Evolutionary conservation across 1,140 invertebrate genomes (phyloP).

Genomic region (Pseudomyrmex pallidus): DNA sequence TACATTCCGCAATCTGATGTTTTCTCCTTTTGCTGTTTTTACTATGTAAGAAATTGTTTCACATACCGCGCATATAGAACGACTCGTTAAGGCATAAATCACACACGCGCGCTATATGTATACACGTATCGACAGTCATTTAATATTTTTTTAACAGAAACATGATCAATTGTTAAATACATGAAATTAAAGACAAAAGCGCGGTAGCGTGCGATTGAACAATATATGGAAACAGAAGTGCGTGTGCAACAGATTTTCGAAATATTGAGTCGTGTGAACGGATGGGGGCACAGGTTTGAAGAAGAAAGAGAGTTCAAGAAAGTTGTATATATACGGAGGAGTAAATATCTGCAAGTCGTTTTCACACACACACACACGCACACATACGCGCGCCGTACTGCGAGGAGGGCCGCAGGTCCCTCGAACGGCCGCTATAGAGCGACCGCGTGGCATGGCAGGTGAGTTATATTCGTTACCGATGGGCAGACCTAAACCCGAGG

Average conservation of each 20-base stretch:
- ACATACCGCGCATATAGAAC: background rate
- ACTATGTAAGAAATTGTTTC: background rate
- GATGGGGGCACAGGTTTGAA: background rate
- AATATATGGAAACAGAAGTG: too few relatives aligned
- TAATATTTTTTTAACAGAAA: background rate
- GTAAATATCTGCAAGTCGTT: slow-evolving; percentile 53
- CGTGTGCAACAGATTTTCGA: background rate
- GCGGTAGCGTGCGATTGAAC: background rate
- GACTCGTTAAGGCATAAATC: slow-evolving; percentile 2
- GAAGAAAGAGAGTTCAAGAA: slow-evolving; percentile 20
- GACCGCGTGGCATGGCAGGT: slow-evolving; percentile 72
- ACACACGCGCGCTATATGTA: background rate
- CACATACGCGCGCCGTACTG: background rate
- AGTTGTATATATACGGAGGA: background rate
- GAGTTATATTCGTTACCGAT: slow-evolving; percentile 80
- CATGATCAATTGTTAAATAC: too few relatives aligned
- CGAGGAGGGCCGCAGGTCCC: slow-evolving; percentile 25
- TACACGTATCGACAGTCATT: too few relatives aligned
- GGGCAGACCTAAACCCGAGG: slow-evolving; percentile 49
- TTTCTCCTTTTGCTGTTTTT: slow-evolving; percentile 31
- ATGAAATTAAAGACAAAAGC: background rate
- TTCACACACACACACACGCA: too few relatives aligned
- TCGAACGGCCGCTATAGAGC: slow-evolving; percentile 41
- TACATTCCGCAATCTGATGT: slow-evolving; percentile 8
- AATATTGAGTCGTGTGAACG: background rate